Percentiles rank a stretch among this genome's conserved stretches.
These are phyloP conservation scores for Burhinus bistriatus DNA, from an alignment of 2,113 vertebrate genomes.

Conservation along the genomic window DNA sequence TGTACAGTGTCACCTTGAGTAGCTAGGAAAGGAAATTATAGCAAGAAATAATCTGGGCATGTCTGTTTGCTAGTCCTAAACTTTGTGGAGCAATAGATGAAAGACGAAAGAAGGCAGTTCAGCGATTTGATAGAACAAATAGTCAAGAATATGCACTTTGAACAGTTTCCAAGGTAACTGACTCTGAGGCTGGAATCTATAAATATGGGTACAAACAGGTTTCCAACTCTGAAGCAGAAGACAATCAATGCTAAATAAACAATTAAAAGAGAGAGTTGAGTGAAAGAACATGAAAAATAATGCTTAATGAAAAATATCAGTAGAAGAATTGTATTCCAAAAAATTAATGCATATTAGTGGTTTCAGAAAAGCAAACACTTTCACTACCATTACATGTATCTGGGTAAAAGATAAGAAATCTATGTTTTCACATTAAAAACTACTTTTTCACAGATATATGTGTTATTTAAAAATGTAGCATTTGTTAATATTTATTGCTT, in stretches of 20 bases:
- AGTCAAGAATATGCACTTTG: constrained; percentile 47
- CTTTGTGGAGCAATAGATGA: neutral
- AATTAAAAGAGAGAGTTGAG: neutral
- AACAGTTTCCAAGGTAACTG: constrained; percentile 69
- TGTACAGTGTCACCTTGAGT: neutral
- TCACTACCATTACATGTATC: neutral
- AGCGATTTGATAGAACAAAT: constrained; percentile 35
- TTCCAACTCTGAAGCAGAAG: neutral
- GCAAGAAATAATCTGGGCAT: neutral
- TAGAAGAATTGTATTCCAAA: neutral
- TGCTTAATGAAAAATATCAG: neutral
- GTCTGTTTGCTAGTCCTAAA: neutral
- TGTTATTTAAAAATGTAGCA: neutral
- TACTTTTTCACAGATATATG: neutral
- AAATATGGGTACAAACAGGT: constrained; percentile 22
- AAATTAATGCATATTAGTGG: neutral
- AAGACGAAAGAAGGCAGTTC: neutral
- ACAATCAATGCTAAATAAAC: constrained; percentile 22
- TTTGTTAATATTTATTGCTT: neutral
- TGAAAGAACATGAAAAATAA: neutral
- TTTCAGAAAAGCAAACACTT: neutral
- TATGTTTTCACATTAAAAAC: neutral
- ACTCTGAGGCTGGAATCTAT: constrained; percentile 31
- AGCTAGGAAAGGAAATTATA: neutral
- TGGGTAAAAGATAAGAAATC: neutral